phyloP scores from a whole-genome alignment of 2,797 vertebrate species.

The Petrocephalus sullivani region DNA sequence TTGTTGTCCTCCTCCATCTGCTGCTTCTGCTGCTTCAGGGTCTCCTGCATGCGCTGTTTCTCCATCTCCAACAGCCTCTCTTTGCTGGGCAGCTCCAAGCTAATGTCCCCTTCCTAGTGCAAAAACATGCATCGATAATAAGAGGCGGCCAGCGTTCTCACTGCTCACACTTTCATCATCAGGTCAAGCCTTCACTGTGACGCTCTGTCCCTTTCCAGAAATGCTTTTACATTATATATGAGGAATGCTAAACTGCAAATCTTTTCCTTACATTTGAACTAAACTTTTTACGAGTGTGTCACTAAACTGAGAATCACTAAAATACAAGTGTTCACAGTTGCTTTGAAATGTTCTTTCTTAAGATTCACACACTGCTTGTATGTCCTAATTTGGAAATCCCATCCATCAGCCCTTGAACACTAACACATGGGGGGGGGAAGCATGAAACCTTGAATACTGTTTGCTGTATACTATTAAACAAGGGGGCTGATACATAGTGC shows the following conservation, averaged over 20 bases:
- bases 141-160: not conserved
- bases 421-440: not conserved
- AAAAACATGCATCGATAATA: not conserved
- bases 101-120: slow-evolving; percentile 74
- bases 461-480: not conserved
- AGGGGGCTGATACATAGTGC: not conserved
- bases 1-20: slow-evolving; percentile 83
- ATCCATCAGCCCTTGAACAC: not conserved
- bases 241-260: not conserved
- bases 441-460: not conserved
- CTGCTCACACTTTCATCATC: not conserved
- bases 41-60: slow-evolving; percentile 65
- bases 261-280: not conserved
- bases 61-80: slow-evolving; percentile 83
- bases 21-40: slow-evolving; percentile 75
- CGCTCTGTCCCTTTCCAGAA: not conserved
- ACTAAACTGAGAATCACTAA: not conserved
- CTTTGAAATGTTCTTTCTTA: not conserved
- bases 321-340: not conserved
- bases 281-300: not conserved
- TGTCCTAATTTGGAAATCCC: not conserved
- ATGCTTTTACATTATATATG: not conserved
- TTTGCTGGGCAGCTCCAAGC: slow-evolving; percentile 65
- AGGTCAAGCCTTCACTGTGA: not conserved
- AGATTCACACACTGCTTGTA: not conserved